Base-by-base conservation (phyloP, 1,140 invertebrate genomes). In the Drosophila auraria region DNA sequence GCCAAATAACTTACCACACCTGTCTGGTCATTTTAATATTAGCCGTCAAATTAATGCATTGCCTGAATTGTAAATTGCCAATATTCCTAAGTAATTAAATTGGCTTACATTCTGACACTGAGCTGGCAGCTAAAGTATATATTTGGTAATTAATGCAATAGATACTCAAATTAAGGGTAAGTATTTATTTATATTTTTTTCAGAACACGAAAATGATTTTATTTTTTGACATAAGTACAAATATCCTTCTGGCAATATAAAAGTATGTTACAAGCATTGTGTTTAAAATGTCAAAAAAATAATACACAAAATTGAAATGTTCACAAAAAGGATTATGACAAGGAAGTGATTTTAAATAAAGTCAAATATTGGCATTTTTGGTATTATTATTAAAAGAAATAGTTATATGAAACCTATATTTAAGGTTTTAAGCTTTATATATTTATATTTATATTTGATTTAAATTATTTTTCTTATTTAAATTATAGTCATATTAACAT, bases 21-120 rank as follows among this genome's bases (percentile, higher is more conserved):
- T 70, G 65, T 38, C 51, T 1, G 25, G 11, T 33, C n/a, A 33
- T 69, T 69, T 72, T 42, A 42, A 51, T 51, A 59, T 72, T 59
- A 49, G 64, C 40, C 23, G 51, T 25, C 42, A 25, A 59, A 69
- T 33, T 65, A 45, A 45, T 65, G 60, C 33, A 53, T 45, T 36
- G 49, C 27, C 36, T 4, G 27, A 68, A 17, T 47, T 71, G 63
- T 36, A 53, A 66, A 66, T 53, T 59, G 61, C 50, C 40, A 45
- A 33, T 44, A 25, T 51, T 65, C n/a, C 65, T 25, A 71, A 58
- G 47, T 72, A 71, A 72, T 58, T 72, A 49, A 49, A 30, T 47
- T 58, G 36, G 44, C 47, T 69, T 44, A 17, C 64, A 20, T 25
- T 27, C 57, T 33, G 33, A 69, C 47, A 40, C 5, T 38, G 23